phyloP scores from a whole-genome alignment of 1,140 invertebrate genomes.

The Lasioglossum baleicum region DNA sequence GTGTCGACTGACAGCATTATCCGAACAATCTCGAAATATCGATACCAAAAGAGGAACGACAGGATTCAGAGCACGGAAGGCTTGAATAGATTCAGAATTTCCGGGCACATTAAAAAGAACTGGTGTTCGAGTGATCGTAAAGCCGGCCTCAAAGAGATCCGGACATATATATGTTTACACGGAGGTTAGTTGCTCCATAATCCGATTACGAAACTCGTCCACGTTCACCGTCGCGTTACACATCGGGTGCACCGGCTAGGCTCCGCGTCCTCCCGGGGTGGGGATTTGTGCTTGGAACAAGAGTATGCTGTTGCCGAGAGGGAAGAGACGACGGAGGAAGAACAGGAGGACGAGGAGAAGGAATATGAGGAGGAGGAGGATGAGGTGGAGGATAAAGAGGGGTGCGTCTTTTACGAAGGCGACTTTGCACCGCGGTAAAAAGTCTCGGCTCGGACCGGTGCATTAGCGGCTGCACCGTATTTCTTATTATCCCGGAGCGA shows the following conservation, averaged over 20 bases:
- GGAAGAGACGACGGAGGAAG: neutral
- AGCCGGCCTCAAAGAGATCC: too few species aligned
- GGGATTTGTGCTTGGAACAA: conserved; percentile 1
- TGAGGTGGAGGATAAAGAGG: neutral
- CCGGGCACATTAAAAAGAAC: too few species aligned
- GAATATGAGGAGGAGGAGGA: too few species aligned
- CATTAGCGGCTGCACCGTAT: conserved; percentile 51
- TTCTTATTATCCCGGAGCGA: conserved; percentile 51
- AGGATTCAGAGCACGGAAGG: too few species aligned
- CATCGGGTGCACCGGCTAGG: neutral
- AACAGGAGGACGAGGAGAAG: neutral
- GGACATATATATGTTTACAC: neutral
- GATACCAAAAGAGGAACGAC: too few species aligned
- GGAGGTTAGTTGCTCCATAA: neutral
- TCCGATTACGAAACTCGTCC: conserved; percentile 22
- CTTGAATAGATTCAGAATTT: too few species aligned
- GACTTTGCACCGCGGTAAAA: conserved; percentile 39
- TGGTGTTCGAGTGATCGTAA: too few species aligned
- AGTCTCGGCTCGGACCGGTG: conserved; percentile 26
- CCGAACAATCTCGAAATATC: too few species aligned
- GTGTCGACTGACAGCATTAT: too few species aligned
- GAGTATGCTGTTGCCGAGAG: neutral
- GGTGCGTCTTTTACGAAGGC: conserved; percentile 10
- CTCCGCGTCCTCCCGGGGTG: neutral
- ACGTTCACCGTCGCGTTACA: conserved; percentile 14